Percentiles rank a stretch among this genome's conserved stretches.
Evolutionary conservation across 2,888 invertebrate species (phyloP).

Genomic region (Vannuccia rotundouncinata): DNA sequence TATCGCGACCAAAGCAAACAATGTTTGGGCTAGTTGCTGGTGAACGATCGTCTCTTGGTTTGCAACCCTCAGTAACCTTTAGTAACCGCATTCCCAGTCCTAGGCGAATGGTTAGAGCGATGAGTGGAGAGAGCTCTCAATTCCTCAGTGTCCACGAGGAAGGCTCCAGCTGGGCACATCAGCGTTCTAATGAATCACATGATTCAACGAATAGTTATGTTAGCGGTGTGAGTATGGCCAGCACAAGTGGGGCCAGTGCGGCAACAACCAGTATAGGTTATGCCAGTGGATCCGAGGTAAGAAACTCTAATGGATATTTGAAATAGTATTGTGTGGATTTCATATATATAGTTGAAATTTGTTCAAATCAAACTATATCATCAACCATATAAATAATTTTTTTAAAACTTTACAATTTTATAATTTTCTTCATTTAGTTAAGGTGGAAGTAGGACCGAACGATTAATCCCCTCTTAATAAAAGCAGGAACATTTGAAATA

Average conservation of each 20-base stretch:
- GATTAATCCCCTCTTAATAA: too few relatives aligned
- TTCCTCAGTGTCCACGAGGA: neutral
- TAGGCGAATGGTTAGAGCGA: neutral
- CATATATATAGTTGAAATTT: too few relatives aligned
- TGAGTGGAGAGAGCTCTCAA: neutral
- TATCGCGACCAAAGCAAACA: neutral
- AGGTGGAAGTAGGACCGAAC: too few relatives aligned
- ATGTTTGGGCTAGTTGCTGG: neutral
- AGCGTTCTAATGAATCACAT: constrained; percentile 2
- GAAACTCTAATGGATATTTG: too few relatives aligned
- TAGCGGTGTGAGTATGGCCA: neutral
- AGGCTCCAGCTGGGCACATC: neutral
- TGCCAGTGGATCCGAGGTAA: constrained; percentile 5
- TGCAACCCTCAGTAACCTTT: neutral
- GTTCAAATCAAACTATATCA: too few relatives aligned
- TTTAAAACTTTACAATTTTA: too few relatives aligned
- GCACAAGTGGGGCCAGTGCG: constrained; percentile 5
- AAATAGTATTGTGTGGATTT: too few relatives aligned
- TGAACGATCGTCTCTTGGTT: neutral
- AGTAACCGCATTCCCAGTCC: too few relatives aligned
- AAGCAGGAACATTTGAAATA: too few relatives aligned
- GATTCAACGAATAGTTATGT: neutral
- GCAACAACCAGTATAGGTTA: neutral
- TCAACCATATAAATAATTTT: too few relatives aligned
- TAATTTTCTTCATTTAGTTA: too few relatives aligned